These are phyloP conservation scores for Rhinophrynus dorsalis DNA, from an alignment of 2,797 vertebrate genomes.

Conservation along the genomic window DNA sequence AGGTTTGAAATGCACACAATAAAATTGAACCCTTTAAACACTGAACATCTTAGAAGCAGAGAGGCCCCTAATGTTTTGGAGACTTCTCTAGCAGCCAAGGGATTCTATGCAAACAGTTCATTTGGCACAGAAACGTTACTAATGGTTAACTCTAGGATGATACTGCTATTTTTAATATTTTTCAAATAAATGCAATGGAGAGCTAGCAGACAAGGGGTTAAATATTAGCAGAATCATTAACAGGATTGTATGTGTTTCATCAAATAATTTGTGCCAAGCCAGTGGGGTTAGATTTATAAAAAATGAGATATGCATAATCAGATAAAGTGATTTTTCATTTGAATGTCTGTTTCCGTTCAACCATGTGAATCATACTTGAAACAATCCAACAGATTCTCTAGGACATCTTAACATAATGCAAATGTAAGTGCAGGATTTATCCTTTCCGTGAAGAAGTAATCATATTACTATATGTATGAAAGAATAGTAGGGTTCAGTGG, in stretches of 20 bases:
- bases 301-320: conserved; percentile 2
- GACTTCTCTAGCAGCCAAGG: no score
- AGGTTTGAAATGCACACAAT: no score
- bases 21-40: no score
- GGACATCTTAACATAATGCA: conserved; percentile 19
- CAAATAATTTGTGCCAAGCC: conserved; percentile 4
- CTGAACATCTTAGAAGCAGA: no score
- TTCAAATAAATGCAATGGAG: background rate
- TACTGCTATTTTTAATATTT: no score
- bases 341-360: conserved; percentile 22
- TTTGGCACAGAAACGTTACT: no score
- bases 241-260: no score
- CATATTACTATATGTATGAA: conserved; percentile 14
- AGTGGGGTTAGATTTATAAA: conserved; percentile 25
- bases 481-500: conserved; percentile 26
- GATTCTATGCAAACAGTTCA: no score
- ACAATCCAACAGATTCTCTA: background rate
- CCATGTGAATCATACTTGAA: conserved; percentile 1
- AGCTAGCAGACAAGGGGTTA: background rate
- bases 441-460: background rate
- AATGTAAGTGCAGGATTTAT: conserved; percentile 16
- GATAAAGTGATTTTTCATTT: background rate
- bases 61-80: no score
- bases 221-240: no score
- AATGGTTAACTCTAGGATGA: no score